Evolutionary conservation across 2,113 vertebrate genomes (phyloP).

Genomic region (Plecturocebus donacophilus): DNA sequence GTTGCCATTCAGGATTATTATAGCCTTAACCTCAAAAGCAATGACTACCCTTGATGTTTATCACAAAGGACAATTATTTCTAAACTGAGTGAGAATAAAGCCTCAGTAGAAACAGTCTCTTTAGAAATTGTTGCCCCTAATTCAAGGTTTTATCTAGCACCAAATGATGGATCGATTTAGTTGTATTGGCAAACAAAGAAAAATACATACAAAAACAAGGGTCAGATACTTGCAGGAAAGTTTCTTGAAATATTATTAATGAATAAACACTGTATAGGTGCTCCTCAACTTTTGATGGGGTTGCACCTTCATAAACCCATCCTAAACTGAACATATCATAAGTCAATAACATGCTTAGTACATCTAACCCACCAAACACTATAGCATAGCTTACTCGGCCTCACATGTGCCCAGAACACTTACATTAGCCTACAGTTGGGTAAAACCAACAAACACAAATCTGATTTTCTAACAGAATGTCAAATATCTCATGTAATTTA

Average conservation of each 20-base stretch:
- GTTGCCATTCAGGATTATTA: not conserved
- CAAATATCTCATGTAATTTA: not conserved
- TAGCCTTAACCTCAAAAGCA: not conserved
- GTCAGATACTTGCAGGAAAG: not conserved
- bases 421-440: not conserved
- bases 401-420: not conserved
- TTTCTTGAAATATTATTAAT: not conserved
- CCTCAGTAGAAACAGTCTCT: not conserved
- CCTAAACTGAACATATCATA: not conserved
- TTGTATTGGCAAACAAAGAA: not conserved
- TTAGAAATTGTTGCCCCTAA: not conserved
- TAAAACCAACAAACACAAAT: not conserved
- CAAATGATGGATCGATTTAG: not conserved
- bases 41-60: not conserved
- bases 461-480: not conserved
- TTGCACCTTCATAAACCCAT: not conserved
- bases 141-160: not conserved
- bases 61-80: not conserved
- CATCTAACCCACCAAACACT: not conserved
- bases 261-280: not conserved
- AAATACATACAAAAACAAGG: not conserved
- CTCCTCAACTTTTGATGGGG: not conserved
- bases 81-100: not conserved
- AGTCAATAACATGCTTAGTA: not conserved
- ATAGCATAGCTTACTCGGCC: not conserved